Percentiles rank a stretch among this genome's conserved stretches.
Evolutionary conservation across 2,113 vertebrate species (phyloP).

Genomic region (Myodes glareolus): DNA sequence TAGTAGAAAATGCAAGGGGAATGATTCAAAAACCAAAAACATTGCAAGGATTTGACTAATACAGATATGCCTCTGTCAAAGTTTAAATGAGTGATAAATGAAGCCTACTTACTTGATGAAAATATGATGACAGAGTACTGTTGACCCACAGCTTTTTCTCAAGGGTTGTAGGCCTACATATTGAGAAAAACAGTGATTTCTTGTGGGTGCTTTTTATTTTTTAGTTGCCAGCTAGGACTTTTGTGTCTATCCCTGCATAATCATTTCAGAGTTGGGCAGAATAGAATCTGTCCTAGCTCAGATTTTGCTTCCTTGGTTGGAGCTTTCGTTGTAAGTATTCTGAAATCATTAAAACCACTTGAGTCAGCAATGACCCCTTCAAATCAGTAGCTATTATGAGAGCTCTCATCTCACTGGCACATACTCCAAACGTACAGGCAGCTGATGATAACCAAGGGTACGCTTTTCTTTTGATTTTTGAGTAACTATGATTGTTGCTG

Average conservation of each 20-base stretch:
- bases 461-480: slow-evolving; percentile 47
- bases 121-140: background rate
- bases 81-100: background rate
- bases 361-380: slow-evolving; percentile 71
- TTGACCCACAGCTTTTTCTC: background rate
- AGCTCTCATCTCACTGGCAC: slow-evolving; percentile 23
- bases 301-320: slow-evolving; percentile 61
- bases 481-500: slow-evolving; percentile 54
- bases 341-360: slow-evolving; percentile 78
- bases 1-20: slow-evolving; percentile 28
- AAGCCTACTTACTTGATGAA: slow-evolving; percentile 1
- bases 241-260: background rate
- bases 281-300: slow-evolving; percentile 50
- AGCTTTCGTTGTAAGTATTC: slow-evolving; percentile 70
- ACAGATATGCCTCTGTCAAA: background rate
- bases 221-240: background rate
- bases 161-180: background rate
- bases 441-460: background rate
- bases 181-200: background rate
- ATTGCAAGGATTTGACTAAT: background rate
- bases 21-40: slow-evolving; percentile 39
- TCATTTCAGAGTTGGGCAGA: slow-evolving; percentile 46
- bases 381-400: slow-evolving; percentile 71
- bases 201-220: background rate
- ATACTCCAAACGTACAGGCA: background rate